These are phyloP conservation scores for Heteromyza rotundicornis DNA, from an alignment of 2,888 invertebrate genomes.

Conservation along the genomic window DNA sequence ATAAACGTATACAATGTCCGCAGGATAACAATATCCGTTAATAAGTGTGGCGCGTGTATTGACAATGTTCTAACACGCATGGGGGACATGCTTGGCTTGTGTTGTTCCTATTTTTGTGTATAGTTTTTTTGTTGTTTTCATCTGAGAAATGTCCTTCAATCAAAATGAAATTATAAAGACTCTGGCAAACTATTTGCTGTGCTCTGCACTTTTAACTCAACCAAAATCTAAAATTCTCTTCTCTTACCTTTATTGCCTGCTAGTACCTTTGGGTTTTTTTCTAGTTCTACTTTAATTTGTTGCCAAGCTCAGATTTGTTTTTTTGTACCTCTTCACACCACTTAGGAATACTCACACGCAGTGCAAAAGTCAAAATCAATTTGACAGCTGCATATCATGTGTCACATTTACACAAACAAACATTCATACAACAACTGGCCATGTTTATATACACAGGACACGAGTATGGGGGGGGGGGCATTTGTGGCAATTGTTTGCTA, in stretches of 20 bases:
- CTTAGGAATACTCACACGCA: neutral
- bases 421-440: neutral
- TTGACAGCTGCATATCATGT: constrained; percentile 16
- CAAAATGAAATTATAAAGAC: no score
- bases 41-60: constrained; percentile 14
- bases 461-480: neutral
- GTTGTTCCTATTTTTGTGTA: neutral
- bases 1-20: constrained; percentile 7
- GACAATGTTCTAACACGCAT: neutral
- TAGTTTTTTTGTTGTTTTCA: neutral
- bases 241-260: no score
- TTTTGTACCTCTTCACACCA: neutral
- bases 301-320: neutral
- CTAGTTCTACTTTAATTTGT: neutral
- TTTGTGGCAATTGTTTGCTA: constrained; percentile 11
- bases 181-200: no score
- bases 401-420: constrained; percentile 1
- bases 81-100: no score
- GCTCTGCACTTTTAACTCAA: no score
- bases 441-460: no score
- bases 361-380: constrained; percentile 6
- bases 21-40: constrained; percentile 20
- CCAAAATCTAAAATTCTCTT: no score
- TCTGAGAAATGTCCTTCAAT: no score
- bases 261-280: neutral